Conservation (phyloP, 2,888 invertebrate genomes). For the Ferrisia virgata region DNA sequence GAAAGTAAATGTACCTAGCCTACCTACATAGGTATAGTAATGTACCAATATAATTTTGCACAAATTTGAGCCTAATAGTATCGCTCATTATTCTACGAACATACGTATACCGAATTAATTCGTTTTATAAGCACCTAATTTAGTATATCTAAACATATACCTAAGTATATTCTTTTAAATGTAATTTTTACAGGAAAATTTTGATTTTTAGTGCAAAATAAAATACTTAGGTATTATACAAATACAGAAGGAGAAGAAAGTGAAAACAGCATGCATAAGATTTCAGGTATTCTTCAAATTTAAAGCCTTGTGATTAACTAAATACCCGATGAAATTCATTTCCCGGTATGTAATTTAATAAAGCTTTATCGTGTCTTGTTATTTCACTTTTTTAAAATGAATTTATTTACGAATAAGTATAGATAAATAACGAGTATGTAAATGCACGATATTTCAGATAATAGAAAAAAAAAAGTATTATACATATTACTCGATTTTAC, state of each 20-base stretch:
- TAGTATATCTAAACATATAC: too few relatives aligned
- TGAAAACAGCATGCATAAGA: neutral
- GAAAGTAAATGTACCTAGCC: too few relatives aligned
- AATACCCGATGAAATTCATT: neutral
- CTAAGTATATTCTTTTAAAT: neutral
- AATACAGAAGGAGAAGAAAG: neutral
- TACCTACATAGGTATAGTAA: too few relatives aligned
- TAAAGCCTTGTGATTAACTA: neutral
- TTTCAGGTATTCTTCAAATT: neutral
- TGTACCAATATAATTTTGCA: too few relatives aligned
- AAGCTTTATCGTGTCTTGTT: neutral
- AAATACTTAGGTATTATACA: neutral
- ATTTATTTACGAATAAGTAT: neutral
- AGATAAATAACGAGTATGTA: neutral
- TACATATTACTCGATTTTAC: neutral
- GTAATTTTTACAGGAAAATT: neutral
- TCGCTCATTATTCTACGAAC: neutral
- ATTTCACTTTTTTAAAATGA: neutral
- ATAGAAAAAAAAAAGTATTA: too few relatives aligned
- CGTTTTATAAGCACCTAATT: neutral
- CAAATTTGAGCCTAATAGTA: too few relatives aligned
- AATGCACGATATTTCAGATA: too few relatives aligned
- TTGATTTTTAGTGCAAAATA: neutral
- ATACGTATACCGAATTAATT: neutral
- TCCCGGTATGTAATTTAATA: neutral